These are phyloP conservation scores for Cyclura pinguis DNA, from an alignment of 2,797 vertebrate genomes.

Conservation along the genomic window DNA sequence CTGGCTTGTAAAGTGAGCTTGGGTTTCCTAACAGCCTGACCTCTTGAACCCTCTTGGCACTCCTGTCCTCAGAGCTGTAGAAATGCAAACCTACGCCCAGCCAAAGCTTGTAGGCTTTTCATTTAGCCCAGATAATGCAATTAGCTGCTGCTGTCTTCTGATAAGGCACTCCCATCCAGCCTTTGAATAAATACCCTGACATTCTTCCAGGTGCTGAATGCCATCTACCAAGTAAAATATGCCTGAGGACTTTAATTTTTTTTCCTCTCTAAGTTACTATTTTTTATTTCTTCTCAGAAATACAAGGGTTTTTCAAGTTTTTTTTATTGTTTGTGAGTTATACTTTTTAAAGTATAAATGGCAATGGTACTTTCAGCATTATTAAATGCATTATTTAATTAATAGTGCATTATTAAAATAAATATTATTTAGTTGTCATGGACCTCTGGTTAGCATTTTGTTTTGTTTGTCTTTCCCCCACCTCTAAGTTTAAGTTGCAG, in stretches of 20 bases:
- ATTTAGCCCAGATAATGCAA: not conserved
- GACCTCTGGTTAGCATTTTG: not conserved
- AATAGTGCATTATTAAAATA: no score
- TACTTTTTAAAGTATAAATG: not conserved
- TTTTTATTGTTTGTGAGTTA: not conserved
- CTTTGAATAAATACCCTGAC: constrained; percentile 17
- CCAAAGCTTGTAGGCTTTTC: constrained; percentile 19
- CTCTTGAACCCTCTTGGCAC: constrained; percentile 24
- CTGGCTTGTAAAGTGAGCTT: not conserved
- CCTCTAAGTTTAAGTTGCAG: not conserved
- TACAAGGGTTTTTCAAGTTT: not conserved
- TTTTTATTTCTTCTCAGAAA: constrained; percentile 8
- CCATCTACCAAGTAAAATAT: not conserved
- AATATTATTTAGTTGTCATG: not conserved
- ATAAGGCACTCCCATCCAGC: not conserved
- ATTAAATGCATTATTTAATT: not conserved
- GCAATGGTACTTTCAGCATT: not conserved
- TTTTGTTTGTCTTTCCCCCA: not conserved
- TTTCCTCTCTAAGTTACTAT: no score
- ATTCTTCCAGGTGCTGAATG: constrained; percentile 21
- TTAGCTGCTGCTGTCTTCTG: constrained; percentile 28
- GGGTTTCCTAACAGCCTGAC: constrained; percentile 4
- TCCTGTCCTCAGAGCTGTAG: not conserved
- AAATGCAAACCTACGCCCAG: not conserved
- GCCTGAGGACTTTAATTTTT: not conserved